These are phyloP conservation scores for Mesoclemmys tuberculata DNA, from an alignment of 2,113 vertebrate genomes.

Conservation along the genomic window DNA sequence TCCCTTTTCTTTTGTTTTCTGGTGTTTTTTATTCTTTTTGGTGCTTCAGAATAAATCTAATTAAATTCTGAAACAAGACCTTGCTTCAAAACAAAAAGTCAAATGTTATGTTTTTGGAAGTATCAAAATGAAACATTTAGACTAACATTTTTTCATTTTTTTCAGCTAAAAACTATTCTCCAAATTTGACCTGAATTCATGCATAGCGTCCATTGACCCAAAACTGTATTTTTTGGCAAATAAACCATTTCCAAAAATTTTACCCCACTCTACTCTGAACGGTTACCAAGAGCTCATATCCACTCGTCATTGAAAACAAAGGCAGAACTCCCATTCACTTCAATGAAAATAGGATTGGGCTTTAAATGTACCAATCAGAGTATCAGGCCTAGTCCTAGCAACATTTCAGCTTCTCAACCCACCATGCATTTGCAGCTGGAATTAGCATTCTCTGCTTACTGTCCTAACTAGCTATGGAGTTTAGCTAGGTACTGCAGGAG, in stretches of 20 bases:
- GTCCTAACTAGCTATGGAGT: not conserved
- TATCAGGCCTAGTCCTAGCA: not conserved
- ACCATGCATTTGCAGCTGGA: not conserved
- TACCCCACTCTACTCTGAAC: too few relatives aligned
- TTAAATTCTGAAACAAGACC: too few relatives aligned
- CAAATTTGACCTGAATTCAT: too few relatives aligned
- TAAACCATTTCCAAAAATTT: too few relatives aligned
- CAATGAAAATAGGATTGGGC: not conserved
- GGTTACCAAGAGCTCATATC: not conserved
- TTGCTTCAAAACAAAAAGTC: too few relatives aligned
- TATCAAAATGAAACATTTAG: not conserved
- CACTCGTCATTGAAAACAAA: not conserved
- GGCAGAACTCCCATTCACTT: not conserved
- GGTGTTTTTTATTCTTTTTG: too few relatives aligned
- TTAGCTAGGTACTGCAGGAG: fast-evolving
- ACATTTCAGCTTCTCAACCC: not conserved
- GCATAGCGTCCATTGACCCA: too few relatives aligned
- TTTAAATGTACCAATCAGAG: not conserved
- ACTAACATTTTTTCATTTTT: too few relatives aligned
- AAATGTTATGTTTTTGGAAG: not conserved
- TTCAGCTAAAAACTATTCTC: too few relatives aligned
- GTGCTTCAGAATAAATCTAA: too few relatives aligned
- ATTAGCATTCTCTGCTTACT: not conserved
- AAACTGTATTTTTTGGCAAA: too few relatives aligned
- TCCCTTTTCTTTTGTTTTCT: too few relatives aligned